Evolutionary conservation across 2,888 invertebrate species (phyloP).

Genomic region (Amorpha juglandis): DNA sequence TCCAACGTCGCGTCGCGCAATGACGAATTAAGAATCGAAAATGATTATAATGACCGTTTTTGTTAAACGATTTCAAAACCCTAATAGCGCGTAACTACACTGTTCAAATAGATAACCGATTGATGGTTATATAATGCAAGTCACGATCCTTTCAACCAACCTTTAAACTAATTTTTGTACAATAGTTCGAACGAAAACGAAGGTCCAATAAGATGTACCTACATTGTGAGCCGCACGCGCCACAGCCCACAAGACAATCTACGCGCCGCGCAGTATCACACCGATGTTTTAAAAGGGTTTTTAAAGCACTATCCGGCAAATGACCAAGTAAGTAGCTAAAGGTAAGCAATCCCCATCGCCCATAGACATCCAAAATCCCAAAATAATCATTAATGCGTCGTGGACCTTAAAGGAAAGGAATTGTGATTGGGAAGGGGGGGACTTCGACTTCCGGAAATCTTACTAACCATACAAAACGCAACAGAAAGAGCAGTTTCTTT

Average conservation of each 20-base stretch:
- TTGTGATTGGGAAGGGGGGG: no score
- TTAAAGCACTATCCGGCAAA: not conserved
- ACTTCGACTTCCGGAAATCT: no score
- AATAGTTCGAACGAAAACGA: constrained; percentile 17
- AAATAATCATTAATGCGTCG: no score
- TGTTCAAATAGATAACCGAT: constrained; percentile 48
- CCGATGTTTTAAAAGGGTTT: not conserved
- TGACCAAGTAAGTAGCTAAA: no score
- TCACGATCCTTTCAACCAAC: constrained; percentile 52
- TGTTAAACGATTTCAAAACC: constrained; percentile 65
- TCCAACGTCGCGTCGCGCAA: not conserved
- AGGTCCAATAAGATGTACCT: not conserved
- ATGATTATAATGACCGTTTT: constrained; percentile 32
- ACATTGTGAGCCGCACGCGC: not conserved
- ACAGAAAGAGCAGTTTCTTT: no score
- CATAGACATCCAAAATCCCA: no score
- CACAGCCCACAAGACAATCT: not conserved
- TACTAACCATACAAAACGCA: no score
- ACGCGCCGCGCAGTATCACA: not conserved
- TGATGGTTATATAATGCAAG: constrained; percentile 52
- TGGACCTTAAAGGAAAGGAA: no score
- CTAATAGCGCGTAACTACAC: constrained; percentile 54
- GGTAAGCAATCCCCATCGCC: no score
- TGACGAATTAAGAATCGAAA: not conserved
- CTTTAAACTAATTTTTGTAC: constrained; percentile 1